A percentile compares a stretch with the other conserved stretches of the same genome.
phyloP scores from a whole-genome alignment of 2,113 vertebrate species.

The Casuarius casuarius region DNA sequence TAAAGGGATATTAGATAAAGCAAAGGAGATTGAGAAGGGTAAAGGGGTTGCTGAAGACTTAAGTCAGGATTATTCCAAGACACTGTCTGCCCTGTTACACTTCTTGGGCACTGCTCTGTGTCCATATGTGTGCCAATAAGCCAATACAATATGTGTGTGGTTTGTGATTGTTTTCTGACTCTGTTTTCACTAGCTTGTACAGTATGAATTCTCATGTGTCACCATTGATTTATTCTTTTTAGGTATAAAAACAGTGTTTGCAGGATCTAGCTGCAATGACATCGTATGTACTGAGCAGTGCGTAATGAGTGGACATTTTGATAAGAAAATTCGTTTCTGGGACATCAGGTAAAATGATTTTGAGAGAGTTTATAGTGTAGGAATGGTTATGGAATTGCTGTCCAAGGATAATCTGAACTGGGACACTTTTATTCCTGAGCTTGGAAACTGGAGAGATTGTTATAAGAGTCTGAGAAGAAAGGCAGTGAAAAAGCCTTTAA shows the following conservation, averaged over 20 bases:
- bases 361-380: background rate
- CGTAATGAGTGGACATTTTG: constrained; percentile 98
- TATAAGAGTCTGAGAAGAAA: background rate
- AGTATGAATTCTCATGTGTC: background rate
- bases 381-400: background rate
- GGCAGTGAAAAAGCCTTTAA: background rate
- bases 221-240: background rate
- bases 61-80: constrained; percentile 29
- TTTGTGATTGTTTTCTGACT: background rate
- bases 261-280: constrained; percentile 98
- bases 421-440: background rate
- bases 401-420: background rate
- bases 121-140: too few species aligned
- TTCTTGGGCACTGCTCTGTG: background rate
- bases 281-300: constrained; percentile 98
- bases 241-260: constrained; percentile 99
- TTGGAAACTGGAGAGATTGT: background rate
- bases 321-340: constrained; percentile 99
- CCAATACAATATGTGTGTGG: too few species aligned
- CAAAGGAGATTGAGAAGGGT: constrained; percentile 31
- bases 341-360: constrained; percentile 88
- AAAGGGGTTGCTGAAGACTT: constrained; percentile 12
- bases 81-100: background rate
- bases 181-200: background rate
- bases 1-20: constrained; percentile 5